phyloP scores from a whole-genome alignment of 2,113 vertebrate species.

The Varanus komodoensis region DNA sequence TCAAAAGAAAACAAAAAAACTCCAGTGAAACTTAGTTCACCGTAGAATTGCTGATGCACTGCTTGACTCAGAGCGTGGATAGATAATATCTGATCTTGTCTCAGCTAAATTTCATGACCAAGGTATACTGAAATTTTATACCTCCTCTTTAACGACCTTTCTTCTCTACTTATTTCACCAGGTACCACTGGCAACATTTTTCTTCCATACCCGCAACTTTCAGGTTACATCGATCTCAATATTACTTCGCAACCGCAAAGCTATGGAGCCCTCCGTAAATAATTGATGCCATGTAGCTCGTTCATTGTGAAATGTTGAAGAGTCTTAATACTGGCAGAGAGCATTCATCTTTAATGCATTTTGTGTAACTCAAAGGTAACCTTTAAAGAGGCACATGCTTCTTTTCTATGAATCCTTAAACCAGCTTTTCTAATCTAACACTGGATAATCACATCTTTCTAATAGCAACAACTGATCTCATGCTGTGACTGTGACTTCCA shows the following conservation, averaged over 20 bases:
- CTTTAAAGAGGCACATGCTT: constrained; percentile 60
- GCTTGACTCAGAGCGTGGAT: constrained; percentile 68
- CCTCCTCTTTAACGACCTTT: constrained; percentile 70
- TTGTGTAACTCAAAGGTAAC: constrained; percentile 72
- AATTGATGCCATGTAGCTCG: constrained; percentile 67
- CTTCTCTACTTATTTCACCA: constrained; percentile 69
- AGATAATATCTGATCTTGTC: constrained; percentile 74
- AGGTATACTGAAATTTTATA: constrained; percentile 72
- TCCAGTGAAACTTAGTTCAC: constrained; percentile 65
- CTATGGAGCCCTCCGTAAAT: constrained; percentile 70
- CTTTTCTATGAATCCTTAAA: constrained; percentile 53
- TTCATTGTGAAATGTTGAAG: constrained; percentile 69
- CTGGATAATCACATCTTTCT: constrained; percentile 44
- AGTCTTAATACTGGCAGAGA: constrained; percentile 50
- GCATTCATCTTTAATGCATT: constrained; percentile 67
- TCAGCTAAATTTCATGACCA: constrained; percentile 71
- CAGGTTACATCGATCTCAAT: constrained; percentile 67
- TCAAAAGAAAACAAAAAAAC: constrained; percentile 63
- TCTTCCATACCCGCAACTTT: constrained; percentile 72
- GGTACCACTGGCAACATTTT: constrained; percentile 70
- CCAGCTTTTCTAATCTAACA: constrained; percentile 53
- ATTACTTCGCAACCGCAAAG: constrained; percentile 66
- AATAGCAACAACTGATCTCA: neutral
- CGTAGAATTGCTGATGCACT: constrained; percentile 67
- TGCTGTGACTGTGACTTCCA: constrained; percentile 18